These are phyloP conservation scores for Synergus japonicus DNA, from an alignment of 2,888 invertebrate species.

Conservation along the genomic window DNA sequence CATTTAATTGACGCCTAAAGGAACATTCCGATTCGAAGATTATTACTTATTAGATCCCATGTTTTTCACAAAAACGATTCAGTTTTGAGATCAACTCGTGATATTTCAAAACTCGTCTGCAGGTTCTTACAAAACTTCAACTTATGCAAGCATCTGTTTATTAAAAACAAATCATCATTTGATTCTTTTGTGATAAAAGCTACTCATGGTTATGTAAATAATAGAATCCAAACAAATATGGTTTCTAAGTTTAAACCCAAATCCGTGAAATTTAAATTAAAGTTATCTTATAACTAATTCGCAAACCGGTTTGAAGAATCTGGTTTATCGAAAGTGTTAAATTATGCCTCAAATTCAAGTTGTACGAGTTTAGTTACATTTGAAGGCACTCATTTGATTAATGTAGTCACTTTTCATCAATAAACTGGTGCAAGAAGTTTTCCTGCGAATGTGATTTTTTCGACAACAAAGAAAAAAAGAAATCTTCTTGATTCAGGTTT, in stretches of 20 bases:
- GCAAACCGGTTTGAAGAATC: not conserved
- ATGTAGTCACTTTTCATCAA: too few species aligned
- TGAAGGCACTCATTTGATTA: too few species aligned
- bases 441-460: not conserved
- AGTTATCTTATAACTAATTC: not conserved
- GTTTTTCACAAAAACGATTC: not conserved
- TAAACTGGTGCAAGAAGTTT: not conserved
- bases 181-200: not conserved
- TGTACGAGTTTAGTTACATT: not conserved
- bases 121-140: not conserved
- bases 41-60: constrained; percentile 2
- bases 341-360: not conserved
- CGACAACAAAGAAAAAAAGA: not conserved
- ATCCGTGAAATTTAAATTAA: too few species aligned
- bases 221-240: too few species aligned
- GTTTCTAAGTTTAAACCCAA: too few species aligned
- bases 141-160: not conserved
- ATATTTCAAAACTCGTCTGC: not conserved
- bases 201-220: too few species aligned
- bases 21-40: not conserved
- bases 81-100: not conserved
- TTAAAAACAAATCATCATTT: not conserved
- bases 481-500: not conserved
- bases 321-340: not conserved
- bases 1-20: constrained; percentile 35